Percentiles rank a stretch among this genome's conserved stretches.
phyloP scores from a whole-genome alignment of 2,888 invertebrate genomes.

The Cantharis nigra region DNA sequence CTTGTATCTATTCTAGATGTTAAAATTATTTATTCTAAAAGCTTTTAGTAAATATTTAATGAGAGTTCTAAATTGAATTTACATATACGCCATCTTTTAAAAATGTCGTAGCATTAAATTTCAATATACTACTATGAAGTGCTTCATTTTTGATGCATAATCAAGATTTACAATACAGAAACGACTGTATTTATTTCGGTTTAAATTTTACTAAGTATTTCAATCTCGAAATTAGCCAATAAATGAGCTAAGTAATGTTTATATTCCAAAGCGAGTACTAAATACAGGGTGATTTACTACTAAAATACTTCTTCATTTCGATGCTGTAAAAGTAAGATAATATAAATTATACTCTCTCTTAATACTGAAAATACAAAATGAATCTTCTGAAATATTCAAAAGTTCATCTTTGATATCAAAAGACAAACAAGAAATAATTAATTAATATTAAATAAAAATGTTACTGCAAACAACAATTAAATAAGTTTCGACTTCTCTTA shows the following conservation, averaged over 20 bases:
- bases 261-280: background rate
- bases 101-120: background rate
- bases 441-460: background rate
- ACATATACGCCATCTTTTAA: background rate
- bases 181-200: background rate
- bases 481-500: background rate
- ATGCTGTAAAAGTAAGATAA: too few relatives aligned
- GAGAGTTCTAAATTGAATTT: background rate
- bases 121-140: background rate
- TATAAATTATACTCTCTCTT: too few relatives aligned
- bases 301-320: background rate
- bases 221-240: background rate
- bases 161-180: background rate
- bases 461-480: background rate
- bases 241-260: background rate
- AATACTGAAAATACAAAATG: background rate
- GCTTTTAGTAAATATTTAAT: background rate
- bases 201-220: background rate
- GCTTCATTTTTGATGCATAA: background rate
- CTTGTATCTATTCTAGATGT: background rate
- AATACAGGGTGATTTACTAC: background rate
- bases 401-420: background rate
- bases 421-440: background rate
- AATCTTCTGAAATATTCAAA: background rate
- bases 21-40: background rate